A percentile compares a stretch with the other conserved stretches of the same genome.
Evolutionary conservation across 2,888 invertebrate genomes (phyloP).

Genomic region (Timandra comae): DNA sequence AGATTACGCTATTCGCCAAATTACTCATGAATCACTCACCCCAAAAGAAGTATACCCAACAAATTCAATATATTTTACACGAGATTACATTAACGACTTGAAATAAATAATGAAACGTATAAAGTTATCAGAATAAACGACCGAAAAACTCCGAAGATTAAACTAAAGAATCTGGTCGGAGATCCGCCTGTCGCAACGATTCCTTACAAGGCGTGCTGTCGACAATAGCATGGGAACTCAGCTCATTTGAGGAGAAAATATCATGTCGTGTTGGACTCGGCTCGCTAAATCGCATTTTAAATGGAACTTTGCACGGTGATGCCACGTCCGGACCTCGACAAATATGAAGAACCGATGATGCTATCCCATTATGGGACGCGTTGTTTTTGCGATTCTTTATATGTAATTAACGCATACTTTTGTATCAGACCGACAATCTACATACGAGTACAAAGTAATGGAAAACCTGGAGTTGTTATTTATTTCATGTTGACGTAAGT

Average conservation of each 20-base stretch:
- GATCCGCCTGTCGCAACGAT: constrained; percentile 56
- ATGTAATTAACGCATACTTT: constrained; percentile 16
- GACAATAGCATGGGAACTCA: constrained; percentile 73
- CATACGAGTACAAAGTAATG: constrained; percentile 8
- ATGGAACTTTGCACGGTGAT: constrained; percentile 31
- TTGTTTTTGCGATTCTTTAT: constrained; percentile 19
- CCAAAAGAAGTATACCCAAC: constrained; percentile 3
- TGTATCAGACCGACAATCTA: constrained; percentile 15
- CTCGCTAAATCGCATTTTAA: constrained; percentile 66
- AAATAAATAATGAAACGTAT: constrained; percentile 17
- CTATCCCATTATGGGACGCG: constrained; percentile 14
- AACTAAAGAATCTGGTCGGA: constrained; percentile 47
- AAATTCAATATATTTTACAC: constrained; percentile 18
- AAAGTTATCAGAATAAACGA: constrained; percentile 15
- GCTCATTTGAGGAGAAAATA: constrained; percentile 75
- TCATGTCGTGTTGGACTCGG: constrained; percentile 49
- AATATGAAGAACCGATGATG: constrained; percentile 32
- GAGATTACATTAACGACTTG: constrained; percentile 4
- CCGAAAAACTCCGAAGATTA: constrained; percentile 28
- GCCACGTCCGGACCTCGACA: constrained; percentile 33
- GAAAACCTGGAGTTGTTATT: constrained; percentile 6
- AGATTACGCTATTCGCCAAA: too few species aligned
- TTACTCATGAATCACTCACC: constrained; percentile 11
- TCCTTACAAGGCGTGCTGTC: constrained; percentile 64
- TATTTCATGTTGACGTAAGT: constrained; percentile 29